Conservation (phyloP, 2,113 vertebrate species). For the Albula goreensis region DNA sequence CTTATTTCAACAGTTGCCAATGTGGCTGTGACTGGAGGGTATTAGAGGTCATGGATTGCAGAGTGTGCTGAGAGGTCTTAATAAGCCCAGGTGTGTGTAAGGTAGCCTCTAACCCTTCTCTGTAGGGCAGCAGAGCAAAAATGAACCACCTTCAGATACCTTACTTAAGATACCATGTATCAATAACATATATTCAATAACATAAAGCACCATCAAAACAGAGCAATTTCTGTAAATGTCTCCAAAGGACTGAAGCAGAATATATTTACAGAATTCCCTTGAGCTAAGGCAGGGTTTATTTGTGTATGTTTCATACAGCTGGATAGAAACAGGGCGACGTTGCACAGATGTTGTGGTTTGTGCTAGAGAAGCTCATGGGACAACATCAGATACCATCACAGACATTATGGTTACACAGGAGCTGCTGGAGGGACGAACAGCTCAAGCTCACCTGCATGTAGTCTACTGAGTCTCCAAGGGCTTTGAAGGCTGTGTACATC, state of each 20-base stretch:
- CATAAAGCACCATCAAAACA: neutral
- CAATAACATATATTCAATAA: neutral
- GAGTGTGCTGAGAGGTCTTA: neutral
- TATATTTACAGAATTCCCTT: neutral
- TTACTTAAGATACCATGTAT: neutral
- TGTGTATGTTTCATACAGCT: neutral
- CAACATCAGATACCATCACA: neutral
- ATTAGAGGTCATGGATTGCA: neutral
- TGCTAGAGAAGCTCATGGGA: neutral
- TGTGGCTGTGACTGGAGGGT: neutral
- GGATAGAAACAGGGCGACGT: neutral
- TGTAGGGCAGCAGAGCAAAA: neutral
- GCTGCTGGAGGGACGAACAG: neutral
- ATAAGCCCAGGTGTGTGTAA: neutral
- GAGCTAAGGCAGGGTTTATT: neutral
- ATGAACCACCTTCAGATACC: neutral
- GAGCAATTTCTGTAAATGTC: neutral
- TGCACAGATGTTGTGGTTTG: neutral
- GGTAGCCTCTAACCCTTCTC: neutral
- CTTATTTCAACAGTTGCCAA: conserved; percentile 7
- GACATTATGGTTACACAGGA: neutral
- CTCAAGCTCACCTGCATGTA: conserved; percentile 84
- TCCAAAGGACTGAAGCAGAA: neutral
- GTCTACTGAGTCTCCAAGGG: conserved; percentile 89
- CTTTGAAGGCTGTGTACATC: conserved; percentile 98